Conservation (phyloP, 30 jellyfish, hydroid and myxozoan genomes). For the Cassiopea xamachana region DNA sequence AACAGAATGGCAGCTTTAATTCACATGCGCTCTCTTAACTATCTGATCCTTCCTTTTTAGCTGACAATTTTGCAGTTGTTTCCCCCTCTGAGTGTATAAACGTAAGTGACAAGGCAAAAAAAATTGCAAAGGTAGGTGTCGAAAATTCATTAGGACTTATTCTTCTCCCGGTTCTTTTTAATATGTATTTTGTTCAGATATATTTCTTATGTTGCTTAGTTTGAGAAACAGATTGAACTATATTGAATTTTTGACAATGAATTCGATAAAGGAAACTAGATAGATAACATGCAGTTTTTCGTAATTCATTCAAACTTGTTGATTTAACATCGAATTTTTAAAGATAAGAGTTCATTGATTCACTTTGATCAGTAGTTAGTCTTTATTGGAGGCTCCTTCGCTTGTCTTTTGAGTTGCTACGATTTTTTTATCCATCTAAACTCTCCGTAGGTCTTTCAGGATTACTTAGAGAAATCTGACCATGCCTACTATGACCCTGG, state of each 20-base stretch:
- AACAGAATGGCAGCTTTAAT: too few species aligned
- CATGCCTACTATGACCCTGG: conserved; percentile 66
- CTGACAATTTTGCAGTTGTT: conserved; percentile 84
- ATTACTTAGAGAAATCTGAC: conserved; percentile 44
- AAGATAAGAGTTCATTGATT: too few species aligned
- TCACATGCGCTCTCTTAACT: not conserved
- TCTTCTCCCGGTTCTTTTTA: not conserved
- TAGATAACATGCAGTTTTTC: too few species aligned
- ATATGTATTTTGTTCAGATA: too few species aligned
- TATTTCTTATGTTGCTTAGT: too few species aligned
- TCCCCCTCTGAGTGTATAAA: conserved; percentile 90
- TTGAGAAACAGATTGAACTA: too few species aligned
- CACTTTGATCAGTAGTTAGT: too few species aligned
- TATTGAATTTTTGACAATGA: too few species aligned
- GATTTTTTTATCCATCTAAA: not conserved
- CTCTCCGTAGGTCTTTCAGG: conserved; percentile 53
- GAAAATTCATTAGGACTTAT: not conserved
- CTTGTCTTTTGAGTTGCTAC: not conserved
- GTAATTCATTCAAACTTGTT: too few species aligned
- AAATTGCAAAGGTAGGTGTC: conserved; percentile 77
- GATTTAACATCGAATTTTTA: too few species aligned
- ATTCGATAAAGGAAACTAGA: too few species aligned
- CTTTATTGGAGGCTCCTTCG: too few species aligned
- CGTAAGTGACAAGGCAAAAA: conserved; percentile 75
- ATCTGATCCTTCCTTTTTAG: conserved; percentile 11